Conservation (phyloP, 2,797 vertebrate genomes). For the Vireo griseus region DNA sequence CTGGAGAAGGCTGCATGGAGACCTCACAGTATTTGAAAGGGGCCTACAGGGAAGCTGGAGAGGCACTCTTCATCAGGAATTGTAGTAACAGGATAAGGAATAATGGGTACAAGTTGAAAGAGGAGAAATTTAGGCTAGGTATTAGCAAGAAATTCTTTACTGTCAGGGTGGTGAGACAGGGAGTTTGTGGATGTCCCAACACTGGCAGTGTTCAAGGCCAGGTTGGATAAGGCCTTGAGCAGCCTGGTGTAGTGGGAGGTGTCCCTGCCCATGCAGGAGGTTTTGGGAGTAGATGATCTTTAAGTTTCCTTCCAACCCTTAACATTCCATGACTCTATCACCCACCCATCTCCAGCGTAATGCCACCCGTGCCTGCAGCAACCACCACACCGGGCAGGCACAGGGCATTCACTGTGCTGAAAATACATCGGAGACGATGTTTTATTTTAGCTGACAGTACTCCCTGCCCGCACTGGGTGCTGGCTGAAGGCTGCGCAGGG, state of each 20-base stretch:
- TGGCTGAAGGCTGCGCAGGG: not conserved
- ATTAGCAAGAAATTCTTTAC: not conserved
- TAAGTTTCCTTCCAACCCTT: not conserved
- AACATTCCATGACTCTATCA: not conserved
- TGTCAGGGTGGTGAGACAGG: not conserved
- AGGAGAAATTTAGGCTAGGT: not conserved
- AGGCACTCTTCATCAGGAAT: not conserved
- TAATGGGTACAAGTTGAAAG: not conserved
- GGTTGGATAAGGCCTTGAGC: not conserved
- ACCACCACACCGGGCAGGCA: not conserved
- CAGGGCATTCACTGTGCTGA: not conserved
- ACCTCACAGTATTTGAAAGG: not conserved
- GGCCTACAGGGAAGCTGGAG: not conserved
- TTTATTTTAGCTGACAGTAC: not conserved
- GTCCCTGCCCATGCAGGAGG: not conserved
- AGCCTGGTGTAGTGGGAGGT: not conserved
- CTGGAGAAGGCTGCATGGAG: accelerated
- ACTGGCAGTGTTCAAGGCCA: not conserved
- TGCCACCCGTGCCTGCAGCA: not conserved
- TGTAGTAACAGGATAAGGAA: not conserved
- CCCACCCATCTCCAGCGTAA: not conserved
- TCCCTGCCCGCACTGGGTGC: not conserved
- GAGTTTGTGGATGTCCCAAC: not conserved
- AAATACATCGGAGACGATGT: accelerated
- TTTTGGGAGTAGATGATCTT: not conserved